phyloP scores from a whole-genome alignment of 2,113 vertebrate species.

The Scomber colias region DNA sequence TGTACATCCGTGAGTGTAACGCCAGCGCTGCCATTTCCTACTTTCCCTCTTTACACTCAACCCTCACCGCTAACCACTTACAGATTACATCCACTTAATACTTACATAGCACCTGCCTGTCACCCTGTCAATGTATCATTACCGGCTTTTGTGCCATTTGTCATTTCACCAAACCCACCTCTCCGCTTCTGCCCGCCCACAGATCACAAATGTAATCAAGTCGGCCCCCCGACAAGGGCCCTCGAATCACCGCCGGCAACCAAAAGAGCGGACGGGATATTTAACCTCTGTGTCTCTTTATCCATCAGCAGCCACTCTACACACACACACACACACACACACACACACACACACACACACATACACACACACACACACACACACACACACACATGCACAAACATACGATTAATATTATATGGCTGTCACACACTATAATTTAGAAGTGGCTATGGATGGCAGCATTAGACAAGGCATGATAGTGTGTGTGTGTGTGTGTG shows the following conservation, averaged over 20 bases:
- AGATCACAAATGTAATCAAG: slow-evolving; percentile 84
- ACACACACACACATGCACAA: slow-evolving; percentile 28
- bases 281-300: slow-evolving; percentile 79
- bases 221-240: slow-evolving; percentile 59
- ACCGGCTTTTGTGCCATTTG: slow-evolving; percentile 27
- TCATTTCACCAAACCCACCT: slow-evolving; percentile 34
- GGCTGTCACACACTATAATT: slow-evolving; percentile 73
- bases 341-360: not conserved
- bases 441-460: slow-evolving; percentile 69
- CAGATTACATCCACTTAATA: slow-evolving; percentile 4
- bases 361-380: slow-evolving; percentile 22
- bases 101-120: slow-evolving; percentile 18
- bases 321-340: slow-evolving; percentile 51
- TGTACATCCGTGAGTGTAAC: not conserved
- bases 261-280: slow-evolving; percentile 65
- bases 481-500: slow-evolving; percentile 15
- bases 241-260: slow-evolving; percentile 77
- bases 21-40: not conserved
- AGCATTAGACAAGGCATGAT: slow-evolving; percentile 30
- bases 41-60: not conserved
- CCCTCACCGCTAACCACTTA: not conserved
- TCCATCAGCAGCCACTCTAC: slow-evolving; percentile 72
- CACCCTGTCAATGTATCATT: slow-evolving; percentile 54
- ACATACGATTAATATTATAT: slow-evolving; percentile 45
- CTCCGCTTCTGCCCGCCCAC: slow-evolving; percentile 51